Percentiles rank a stretch among this genome's conserved stretches.
These are phyloP conservation scores for Rhyacichthys aspro DNA, from an alignment of 2,797 vertebrate species.

Conservation along the genomic window DNA sequence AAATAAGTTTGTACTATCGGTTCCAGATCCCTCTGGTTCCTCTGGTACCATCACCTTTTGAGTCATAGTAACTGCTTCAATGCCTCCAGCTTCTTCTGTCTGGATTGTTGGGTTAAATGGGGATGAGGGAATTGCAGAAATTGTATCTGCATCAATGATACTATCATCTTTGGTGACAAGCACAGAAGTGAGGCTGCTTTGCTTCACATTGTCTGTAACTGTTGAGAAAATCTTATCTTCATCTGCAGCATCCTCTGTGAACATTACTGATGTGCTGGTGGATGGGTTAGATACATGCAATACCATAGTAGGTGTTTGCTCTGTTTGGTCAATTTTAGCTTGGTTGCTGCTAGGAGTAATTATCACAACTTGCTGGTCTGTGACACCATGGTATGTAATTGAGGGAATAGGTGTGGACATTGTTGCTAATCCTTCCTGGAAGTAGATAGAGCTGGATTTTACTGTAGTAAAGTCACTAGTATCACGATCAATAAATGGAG, in stretches of 20 bases:
- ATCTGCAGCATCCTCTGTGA: slow-evolving; percentile 70
- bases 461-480: slow-evolving; percentile 29
- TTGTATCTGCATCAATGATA: slow-evolving; percentile 75
- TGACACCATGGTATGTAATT: slow-evolving; percentile 64
- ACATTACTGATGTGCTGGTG: slow-evolving; percentile 65
- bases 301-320: slow-evolving; percentile 70
- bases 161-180: slow-evolving; percentile 57
- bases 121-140: slow-evolving; percentile 59
- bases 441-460: slow-evolving; percentile 37
- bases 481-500: slow-evolving; percentile 29
- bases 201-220: slow-evolving; percentile 63
- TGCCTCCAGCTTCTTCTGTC: slow-evolving; percentile 69
- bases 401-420: slow-evolving; percentile 59
- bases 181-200: slow-evolving; percentile 43
- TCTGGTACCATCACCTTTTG: no score
- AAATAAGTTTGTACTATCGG: slow-evolving; percentile 14
- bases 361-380: slow-evolving; percentile 71
- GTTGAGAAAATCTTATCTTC: slow-evolving; percentile 70
- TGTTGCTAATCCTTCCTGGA: slow-evolving; percentile 19
- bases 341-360: slow-evolving; percentile 62
- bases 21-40: slow-evolving; percentile 53
- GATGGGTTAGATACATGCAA: slow-evolving; percentile 68
- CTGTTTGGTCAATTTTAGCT: slow-evolving; percentile 44
- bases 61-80: no score
- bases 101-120: slow-evolving; percentile 60